Percentiles rank a stretch among this genome's conserved stretches.
phyloP scores from a whole-genome alignment of 2,888 invertebrate species.

The Heliothis peltigera region DNA sequence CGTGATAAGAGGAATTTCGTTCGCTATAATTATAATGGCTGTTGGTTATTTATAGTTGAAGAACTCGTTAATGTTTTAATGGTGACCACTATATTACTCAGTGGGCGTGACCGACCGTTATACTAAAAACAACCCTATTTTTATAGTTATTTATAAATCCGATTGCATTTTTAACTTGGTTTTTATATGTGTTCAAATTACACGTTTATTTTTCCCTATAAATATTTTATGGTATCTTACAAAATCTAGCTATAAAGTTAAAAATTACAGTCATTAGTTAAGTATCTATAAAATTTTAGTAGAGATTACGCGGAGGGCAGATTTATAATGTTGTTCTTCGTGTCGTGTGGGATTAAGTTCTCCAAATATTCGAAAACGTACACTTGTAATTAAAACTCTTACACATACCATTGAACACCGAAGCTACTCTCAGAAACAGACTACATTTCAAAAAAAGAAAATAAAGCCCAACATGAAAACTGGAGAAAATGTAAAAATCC shows the following conservation, averaged over 20 bases:
- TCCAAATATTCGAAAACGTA: constrained; percentile 30
- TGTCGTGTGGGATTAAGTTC: constrained; percentile 27
- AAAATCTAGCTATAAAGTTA: constrained; percentile 53
- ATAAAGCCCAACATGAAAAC: constrained; percentile 35
- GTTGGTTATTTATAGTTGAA: constrained; percentile 83
- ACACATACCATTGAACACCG: constrained; percentile 17
- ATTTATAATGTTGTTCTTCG: constrained; percentile 23
- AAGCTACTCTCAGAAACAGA: constrained; percentile 21
- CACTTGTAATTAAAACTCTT: constrained; percentile 26
- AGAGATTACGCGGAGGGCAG: constrained; percentile 33
- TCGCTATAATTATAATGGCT: constrained; percentile 85
- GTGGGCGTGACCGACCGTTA: constrained; percentile 76
- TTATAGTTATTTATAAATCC: constrained; percentile 70
- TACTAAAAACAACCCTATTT: constrained; percentile 74
- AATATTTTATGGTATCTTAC: constrained; percentile 56
- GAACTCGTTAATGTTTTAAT: constrained; percentile 85
- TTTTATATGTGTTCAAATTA: constrained; percentile 53
- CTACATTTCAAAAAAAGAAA: constrained; percentile 5
- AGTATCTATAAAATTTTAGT: constrained; percentile 52
- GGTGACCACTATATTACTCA: constrained; percentile 87
- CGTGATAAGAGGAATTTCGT: constrained; percentile 87
- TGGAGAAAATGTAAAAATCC: constrained; percentile 44
- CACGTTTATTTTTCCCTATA: constrained; percentile 52
- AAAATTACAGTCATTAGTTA: constrained; percentile 55
- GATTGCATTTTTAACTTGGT: constrained; percentile 64